A percentile compares a stretch with the other conserved stretches of the same genome.
These are phyloP conservation scores for Drosophila bocki DNA, from an alignment of 1,140 invertebrate species.

Conservation along the genomic window DNA sequence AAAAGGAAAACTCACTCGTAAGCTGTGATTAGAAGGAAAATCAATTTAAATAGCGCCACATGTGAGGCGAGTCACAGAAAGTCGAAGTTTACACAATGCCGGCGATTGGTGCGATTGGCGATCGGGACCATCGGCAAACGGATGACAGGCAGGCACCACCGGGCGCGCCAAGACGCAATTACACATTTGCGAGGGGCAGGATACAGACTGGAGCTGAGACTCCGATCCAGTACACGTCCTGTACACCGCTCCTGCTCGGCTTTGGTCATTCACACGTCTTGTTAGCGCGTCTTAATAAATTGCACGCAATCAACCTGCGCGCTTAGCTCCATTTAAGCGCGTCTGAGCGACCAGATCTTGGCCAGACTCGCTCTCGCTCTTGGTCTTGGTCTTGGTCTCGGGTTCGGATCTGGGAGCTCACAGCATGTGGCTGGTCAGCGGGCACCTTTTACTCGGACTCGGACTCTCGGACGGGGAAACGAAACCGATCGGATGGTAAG, in stretches of 20 bases:
- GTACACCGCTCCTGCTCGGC: constrained; percentile 62
- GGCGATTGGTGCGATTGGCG: constrained; percentile 18
- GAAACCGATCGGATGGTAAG: constrained; percentile 71
- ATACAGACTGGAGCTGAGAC: constrained; percentile 3
- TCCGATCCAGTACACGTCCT: constrained; percentile 24
- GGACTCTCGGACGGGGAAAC: constrained; percentile 32
- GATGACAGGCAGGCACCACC: constrained; percentile 55
- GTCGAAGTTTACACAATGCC: constrained; percentile 36
- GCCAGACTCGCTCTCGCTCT: constrained; percentile 36
- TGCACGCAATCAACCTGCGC: constrained; percentile 83
- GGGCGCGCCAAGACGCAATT: constrained; percentile 56
- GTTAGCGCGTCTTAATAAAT: constrained; percentile 85
- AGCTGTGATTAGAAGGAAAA: constrained; percentile 34
- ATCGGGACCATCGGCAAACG: constrained; percentile 30
- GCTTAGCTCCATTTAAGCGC: constrained; percentile 81
- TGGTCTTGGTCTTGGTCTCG: neutral
- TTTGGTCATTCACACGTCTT: constrained; percentile 84
- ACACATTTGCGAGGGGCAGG: constrained; percentile 39
- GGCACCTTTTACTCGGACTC: constrained; percentile 65
- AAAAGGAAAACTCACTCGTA: neutral
- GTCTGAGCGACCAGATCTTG: constrained; percentile 80
- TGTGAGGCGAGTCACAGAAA: constrained; percentile 36
- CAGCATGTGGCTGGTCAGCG: constrained; percentile 73
- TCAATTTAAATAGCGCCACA: constrained; percentile 55
- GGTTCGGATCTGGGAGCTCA: constrained; percentile 40